phyloP scores from a whole-genome alignment of 1,140 invertebrate genomes.

The Bombus breviceps region DNA sequence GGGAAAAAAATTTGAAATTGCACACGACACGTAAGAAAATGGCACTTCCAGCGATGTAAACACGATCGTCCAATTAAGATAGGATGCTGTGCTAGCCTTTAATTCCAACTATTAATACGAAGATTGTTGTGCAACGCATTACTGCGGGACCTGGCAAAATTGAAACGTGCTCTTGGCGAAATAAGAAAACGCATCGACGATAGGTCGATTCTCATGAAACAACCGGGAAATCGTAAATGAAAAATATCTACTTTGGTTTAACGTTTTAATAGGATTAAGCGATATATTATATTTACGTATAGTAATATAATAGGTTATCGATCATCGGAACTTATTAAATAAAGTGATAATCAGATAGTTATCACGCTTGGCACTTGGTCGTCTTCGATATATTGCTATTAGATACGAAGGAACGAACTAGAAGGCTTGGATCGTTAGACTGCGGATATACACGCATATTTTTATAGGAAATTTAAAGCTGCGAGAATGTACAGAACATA shows the following conservation, averaged over 20 bases:
- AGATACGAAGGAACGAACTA: not conserved
- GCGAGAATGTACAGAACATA: not conserved
- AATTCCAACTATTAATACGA: constrained; percentile 46
- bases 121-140: constrained; percentile 17
- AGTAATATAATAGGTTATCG: not conserved
- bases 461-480: not conserved
- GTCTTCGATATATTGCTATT: not conserved
- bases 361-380: constrained; percentile 37
- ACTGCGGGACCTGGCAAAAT: constrained; percentile 17
- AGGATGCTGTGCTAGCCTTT: constrained; percentile 1
- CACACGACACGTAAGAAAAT: not conserved
- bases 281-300: not conserved
- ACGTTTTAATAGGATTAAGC: not conserved
- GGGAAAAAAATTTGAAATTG: too few species aligned
- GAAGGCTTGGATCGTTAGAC: not conserved
- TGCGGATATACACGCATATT: not conserved
- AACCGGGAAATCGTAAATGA: not conserved
- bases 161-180: not conserved
- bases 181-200: not conserved
- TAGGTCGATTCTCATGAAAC: not conserved
- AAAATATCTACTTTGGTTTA: not conserved
- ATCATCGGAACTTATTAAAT: constrained; percentile 13
- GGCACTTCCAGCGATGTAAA: not conserved
- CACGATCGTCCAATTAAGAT: constrained; percentile 19
- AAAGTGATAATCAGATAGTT: constrained; percentile 20